A percentile compares a stretch with the other conserved stretches of the same genome.
Evolutionary conservation across 2,113 vertebrate genomes (phyloP).

Genomic region (Chunga burmeisteri): DNA sequence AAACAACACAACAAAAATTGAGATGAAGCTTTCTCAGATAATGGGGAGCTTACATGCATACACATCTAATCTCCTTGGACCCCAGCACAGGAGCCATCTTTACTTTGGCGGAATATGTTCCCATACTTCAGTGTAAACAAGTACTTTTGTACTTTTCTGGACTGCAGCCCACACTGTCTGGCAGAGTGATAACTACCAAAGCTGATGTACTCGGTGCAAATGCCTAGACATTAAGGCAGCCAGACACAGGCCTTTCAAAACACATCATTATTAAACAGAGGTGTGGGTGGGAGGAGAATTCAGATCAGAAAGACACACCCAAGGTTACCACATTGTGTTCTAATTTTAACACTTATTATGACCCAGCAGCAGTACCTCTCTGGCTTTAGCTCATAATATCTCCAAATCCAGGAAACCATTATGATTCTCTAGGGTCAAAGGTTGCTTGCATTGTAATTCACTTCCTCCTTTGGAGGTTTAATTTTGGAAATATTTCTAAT

Average conservation of each 20-base stretch:
- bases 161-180: not conserved
- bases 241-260: slow-evolving; percentile 49
- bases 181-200: slow-evolving; percentile 25
- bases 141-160: slow-evolving; percentile 1
- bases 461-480: slow-evolving; percentile 88
- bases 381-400: slow-evolving; percentile 73
- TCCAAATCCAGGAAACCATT: slow-evolving; percentile 81
- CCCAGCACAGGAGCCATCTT: not conserved
- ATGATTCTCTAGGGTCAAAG: slow-evolving; percentile 87
- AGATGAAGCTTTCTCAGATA: not conserved
- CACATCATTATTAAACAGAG: slow-evolving; percentile 62
- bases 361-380: slow-evolving; percentile 53
- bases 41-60: not conserved
- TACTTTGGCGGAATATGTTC: not conserved
- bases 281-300: slow-evolving; percentile 68
- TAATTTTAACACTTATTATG: slow-evolving; percentile 87
- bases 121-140: not conserved
- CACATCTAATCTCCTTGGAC: not conserved
- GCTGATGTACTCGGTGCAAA: not conserved
- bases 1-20: not conserved
- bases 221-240: slow-evolving; percentile 13
- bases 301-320: slow-evolving; percentile 58
- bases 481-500: slow-evolving; percentile 77
- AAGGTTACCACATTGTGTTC: slow-evolving; percentile 88
- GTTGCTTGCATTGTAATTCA: slow-evolving; percentile 90